Conservation (phyloP, 53 echinoderm and acorn worm species). For the Holothuria scabra region DNA sequence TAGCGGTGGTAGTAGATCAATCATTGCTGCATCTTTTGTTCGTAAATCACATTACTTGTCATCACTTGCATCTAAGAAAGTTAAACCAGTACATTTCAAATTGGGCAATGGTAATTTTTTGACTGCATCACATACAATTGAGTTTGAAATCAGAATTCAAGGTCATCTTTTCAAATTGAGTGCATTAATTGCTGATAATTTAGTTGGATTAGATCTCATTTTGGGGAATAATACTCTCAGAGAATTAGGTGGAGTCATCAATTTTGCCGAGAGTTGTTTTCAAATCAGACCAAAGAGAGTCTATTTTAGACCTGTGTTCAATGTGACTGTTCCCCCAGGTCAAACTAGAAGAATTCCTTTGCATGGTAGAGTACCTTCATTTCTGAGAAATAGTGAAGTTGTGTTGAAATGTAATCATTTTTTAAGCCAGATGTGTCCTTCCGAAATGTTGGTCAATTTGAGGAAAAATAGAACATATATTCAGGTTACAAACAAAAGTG, state of each 20-base stretch:
- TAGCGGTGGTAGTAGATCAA: not conserved
- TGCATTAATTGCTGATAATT: too few species aligned
- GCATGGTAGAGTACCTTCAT: slow-evolving; percentile 8
- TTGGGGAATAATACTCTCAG: too few species aligned
- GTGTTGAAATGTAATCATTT: not conserved
- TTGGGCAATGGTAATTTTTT: slow-evolving; percentile 6
- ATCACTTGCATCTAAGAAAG: slow-evolving; percentile 2
- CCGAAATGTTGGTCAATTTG: slow-evolving; percentile 3
- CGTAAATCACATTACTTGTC: slow-evolving; percentile 21
- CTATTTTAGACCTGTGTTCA: too few species aligned
- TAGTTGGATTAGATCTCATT: too few species aligned
- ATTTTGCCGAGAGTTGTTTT: too few species aligned
- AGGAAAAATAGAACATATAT: not conserved
- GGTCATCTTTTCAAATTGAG: not conserved
- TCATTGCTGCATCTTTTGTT: slow-evolving; percentile 5
- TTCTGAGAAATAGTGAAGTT: not conserved
- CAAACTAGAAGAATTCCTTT: not conserved
- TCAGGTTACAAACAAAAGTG: slow-evolving; percentile 20
- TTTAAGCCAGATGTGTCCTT: slow-evolving; percentile 10
- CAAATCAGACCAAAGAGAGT: too few species aligned
- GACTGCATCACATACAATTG: not conserved
- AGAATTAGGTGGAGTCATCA: too few species aligned
- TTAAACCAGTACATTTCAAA: slow-evolving; percentile 5
- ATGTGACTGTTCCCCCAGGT: too few species aligned
- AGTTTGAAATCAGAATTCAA: not conserved